A percentile compares a stretch with the other conserved stretches of the same genome.
Conservation (phyloP, 2,888 invertebrate genomes). For the Spodoptera exigua region DNA sequence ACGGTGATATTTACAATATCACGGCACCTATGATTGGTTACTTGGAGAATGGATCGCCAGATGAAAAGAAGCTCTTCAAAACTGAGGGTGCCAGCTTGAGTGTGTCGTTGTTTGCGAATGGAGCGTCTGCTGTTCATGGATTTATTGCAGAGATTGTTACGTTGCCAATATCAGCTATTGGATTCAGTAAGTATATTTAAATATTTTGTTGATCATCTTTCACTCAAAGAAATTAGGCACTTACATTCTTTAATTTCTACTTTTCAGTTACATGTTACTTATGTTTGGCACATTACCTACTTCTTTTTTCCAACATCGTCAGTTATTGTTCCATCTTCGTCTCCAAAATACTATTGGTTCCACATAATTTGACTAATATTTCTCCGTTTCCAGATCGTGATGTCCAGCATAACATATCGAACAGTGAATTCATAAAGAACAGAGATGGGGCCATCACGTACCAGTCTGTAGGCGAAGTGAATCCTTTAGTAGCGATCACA, state of each 20-base stretch:
- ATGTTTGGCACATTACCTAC: no score
- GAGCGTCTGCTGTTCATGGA: conserved; percentile 97
- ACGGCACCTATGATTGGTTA: conserved; percentile 92
- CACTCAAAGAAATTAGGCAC: background rate
- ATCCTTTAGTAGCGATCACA: conserved; percentile 96
- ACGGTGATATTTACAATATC: conserved; percentile 97
- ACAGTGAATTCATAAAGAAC: conserved; percentile 94
- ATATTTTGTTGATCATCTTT: background rate
- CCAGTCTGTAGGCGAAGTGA: conserved; percentile 97
- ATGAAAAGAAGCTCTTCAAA: conserved; percentile 93
- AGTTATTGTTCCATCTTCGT: no score
- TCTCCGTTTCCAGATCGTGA: conserved; percentile 92
- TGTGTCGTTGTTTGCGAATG: conserved; percentile 97
- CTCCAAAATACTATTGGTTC: no score
- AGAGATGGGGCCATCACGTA: conserved; percentile 96
- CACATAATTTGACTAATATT: no score
- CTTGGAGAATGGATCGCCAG: conserved; percentile 92
- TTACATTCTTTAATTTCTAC: no score
- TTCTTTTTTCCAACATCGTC: no score
- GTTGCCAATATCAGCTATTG: conserved; percentile 96
- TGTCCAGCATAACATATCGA: conserved; percentile 96
- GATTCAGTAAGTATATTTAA: conserved; percentile 92
- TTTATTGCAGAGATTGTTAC: conserved; percentile 99
- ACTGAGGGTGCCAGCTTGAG: conserved; percentile 95
- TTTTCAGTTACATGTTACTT: no score